These are phyloP conservation scores for Maccullochella peelii DNA, from an alignment of 2,113 vertebrate genomes.

Conservation along the genomic window DNA sequence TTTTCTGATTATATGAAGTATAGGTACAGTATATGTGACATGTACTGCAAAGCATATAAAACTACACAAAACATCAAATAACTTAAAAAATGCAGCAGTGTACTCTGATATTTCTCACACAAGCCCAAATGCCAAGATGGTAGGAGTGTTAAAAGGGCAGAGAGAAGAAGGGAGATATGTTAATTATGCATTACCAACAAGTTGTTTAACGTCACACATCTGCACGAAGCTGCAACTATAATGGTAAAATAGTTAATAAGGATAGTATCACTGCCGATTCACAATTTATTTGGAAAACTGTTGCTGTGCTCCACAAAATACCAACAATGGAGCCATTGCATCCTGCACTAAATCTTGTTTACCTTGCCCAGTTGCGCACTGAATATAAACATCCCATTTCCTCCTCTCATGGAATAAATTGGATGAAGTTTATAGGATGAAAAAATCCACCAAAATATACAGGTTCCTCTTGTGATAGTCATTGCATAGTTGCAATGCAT, in stretches of 20 bases:
- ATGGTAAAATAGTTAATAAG: conserved; percentile 9
- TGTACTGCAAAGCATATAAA: background rate
- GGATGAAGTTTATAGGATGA: too few species aligned
- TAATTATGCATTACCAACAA: conserved; percentile 37
- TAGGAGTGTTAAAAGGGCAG: background rate
- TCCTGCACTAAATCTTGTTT: conserved; percentile 2
- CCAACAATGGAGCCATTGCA: conserved; percentile 12
- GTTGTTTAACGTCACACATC: conserved; percentile 11
- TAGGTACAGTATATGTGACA: background rate
- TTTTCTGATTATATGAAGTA: background rate
- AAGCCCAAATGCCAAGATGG: background rate
- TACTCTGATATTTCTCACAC: background rate
- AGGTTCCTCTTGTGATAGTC: background rate
- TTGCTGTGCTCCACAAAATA: conserved; percentile 5
- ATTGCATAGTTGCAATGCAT: too few species aligned
- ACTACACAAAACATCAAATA: background rate
- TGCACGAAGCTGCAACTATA: conserved; percentile 7
- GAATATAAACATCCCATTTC: background rate
- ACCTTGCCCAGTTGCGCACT: background rate
- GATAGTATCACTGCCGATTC: background rate
- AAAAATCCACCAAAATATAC: background rate
- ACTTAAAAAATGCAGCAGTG: background rate
- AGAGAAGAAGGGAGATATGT: background rate
- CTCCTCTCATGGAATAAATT: background rate
- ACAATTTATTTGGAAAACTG: conserved; percentile 11